Percentiles rank a stretch among this genome's conserved stretches.
Conservation (phyloP, 2,888 invertebrate species). For the Drosophila lutescens region DNA sequence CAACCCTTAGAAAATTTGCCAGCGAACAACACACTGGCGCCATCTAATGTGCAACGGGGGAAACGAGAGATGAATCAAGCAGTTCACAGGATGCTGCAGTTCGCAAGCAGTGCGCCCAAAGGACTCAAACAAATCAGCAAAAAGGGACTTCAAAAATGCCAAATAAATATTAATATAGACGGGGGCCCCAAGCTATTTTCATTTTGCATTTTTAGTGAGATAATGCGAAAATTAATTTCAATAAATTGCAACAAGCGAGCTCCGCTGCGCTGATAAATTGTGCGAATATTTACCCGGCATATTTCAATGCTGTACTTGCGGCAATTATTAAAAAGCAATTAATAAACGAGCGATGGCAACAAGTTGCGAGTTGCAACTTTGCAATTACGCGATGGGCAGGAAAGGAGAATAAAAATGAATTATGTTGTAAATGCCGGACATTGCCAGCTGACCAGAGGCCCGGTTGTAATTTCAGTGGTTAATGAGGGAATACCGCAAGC, state of each 20-base stretch:
- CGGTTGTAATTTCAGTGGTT: slow-evolving; percentile 74
- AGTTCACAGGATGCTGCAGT: slow-evolving; percentile 61
- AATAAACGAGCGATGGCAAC: slow-evolving; percentile 62
- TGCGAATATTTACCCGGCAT: slow-evolving; percentile 54
- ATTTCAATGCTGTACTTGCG: slow-evolving; percentile 30
- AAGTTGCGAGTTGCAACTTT: slow-evolving; percentile 55
- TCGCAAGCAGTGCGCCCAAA: slow-evolving; percentile 53
- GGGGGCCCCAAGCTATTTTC: slow-evolving; percentile 39
- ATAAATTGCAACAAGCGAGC: slow-evolving; percentile 58
- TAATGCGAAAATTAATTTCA: slow-evolving; percentile 72
- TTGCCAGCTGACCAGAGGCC: slow-evolving; percentile 47
- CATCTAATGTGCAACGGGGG: slow-evolving; percentile 51
- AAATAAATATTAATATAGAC: slow-evolving; percentile 18
- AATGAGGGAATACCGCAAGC: slow-evolving; percentile 75
- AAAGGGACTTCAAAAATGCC: slow-evolving; percentile 13
- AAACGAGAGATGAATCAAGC: slow-evolving; percentile 54
- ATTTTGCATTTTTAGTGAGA: slow-evolving; percentile 44
- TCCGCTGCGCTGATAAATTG: slow-evolving; percentile 36
- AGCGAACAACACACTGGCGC: slow-evolving; percentile 37
- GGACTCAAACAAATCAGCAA: slow-evolving; percentile 8
- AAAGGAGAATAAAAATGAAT: slow-evolving; percentile 62
- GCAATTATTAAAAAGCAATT: slow-evolving; percentile 78
- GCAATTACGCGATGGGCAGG: slow-evolving; percentile 56
- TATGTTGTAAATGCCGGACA: slow-evolving; percentile 79
- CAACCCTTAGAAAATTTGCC: slow-evolving; percentile 12